Conservation (phyloP, 2,113 vertebrate species). For the Panthera leo region DNA sequence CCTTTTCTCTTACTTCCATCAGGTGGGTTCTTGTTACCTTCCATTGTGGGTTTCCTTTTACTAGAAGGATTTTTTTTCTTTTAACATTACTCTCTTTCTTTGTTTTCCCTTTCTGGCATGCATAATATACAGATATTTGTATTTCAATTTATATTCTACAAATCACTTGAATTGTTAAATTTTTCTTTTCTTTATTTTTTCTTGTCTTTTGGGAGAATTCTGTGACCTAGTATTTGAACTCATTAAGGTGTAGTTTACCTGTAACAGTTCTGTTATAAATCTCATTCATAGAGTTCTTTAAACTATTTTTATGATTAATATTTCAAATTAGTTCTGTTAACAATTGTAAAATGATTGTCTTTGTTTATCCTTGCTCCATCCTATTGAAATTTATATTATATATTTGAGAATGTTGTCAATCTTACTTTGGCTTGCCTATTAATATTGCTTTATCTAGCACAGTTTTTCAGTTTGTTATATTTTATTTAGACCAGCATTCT, state of each 20-base stretch:
- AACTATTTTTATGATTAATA: neutral
- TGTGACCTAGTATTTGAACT: neutral
- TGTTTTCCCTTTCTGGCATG: neutral
- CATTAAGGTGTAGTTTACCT: neutral
- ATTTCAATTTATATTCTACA: neutral
- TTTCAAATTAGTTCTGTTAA: neutral
- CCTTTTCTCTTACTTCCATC: neutral
- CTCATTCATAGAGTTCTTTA: neutral
- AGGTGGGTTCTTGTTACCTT: neutral
- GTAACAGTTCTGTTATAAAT: neutral
- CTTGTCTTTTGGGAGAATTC: neutral
- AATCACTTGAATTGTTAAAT: neutral
- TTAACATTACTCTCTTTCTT: neutral
- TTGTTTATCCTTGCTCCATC: neutral
- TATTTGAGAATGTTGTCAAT: neutral
- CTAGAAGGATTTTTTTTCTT: neutral
- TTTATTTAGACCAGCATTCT: neutral
- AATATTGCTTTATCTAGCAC: neutral
- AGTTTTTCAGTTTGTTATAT: neutral
- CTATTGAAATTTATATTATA: neutral
- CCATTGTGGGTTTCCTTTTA: neutral
- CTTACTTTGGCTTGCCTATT: neutral
- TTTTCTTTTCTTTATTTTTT: neutral
- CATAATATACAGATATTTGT: neutral
- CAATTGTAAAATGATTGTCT: neutral